Percentiles rank a stretch among this genome's conserved stretches.
These are phyloP conservation scores for Sebastes variabilis DNA, from an alignment of 2,797 vertebrate species.

Conservation along the genomic window DNA sequence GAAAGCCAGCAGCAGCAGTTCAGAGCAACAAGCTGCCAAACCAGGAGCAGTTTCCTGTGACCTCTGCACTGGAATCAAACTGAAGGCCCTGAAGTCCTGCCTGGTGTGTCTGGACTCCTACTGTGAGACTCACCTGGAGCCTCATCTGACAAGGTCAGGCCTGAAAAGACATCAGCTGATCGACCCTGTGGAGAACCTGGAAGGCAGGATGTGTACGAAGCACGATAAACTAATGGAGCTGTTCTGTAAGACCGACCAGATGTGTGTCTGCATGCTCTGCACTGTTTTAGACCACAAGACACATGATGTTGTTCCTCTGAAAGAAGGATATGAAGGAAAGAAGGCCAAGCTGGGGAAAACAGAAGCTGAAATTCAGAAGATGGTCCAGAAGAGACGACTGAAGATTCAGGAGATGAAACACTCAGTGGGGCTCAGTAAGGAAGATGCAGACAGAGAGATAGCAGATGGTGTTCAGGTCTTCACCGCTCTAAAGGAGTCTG, in stretches of 20 bases:
- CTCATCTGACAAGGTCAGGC: too few relatives aligned
- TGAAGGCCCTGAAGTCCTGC: neutral
- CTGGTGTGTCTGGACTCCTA: neutral
- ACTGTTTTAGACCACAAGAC: neutral
- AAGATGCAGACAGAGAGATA: neutral
- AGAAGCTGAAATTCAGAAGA: neutral
- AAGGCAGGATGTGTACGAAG: too few relatives aligned
- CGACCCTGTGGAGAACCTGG: too few relatives aligned
- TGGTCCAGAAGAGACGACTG: neutral
- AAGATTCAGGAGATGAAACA: too few relatives aligned
- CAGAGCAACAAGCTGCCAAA: too few relatives aligned
- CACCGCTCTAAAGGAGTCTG: neutral
- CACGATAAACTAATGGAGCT: neutral
- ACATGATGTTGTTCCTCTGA: neutral
- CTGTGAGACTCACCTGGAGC: neutral
- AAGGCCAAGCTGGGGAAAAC: neutral
- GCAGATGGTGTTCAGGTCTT: neutral
- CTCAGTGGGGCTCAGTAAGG: neutral
- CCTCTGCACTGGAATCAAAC: too few relatives aligned
- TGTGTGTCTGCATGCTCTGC: neutral
- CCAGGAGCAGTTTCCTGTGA: too few relatives aligned
- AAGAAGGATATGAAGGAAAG: neutral
- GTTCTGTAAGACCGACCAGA: neutral
- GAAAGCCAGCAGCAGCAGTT: too few relatives aligned
- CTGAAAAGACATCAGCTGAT: too few relatives aligned